Conservation (phyloP, 2,888 invertebrate species). For the Drosophila paramelanica region DNA sequence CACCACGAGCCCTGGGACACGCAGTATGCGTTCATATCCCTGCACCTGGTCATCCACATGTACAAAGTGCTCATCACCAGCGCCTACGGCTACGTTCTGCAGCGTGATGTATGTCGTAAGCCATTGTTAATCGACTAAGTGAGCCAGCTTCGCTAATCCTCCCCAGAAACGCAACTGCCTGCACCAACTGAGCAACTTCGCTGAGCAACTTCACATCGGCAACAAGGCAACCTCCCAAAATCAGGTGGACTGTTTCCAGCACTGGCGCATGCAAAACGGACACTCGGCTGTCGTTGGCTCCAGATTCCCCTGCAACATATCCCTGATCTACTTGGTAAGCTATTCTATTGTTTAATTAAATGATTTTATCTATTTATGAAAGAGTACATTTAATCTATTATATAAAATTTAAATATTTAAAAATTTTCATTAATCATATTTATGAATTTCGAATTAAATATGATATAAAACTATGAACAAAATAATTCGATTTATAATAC, state of each 20-base stretch:
- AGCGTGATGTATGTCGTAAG: conserved; percentile 70
- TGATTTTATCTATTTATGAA: not conserved
- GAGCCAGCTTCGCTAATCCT: not conserved
- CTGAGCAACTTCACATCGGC: conserved; percentile 34
- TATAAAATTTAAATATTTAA: no score
- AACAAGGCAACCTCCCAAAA: conserved; percentile 15
- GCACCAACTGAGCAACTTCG: conserved; percentile 58
- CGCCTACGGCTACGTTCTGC: conserved; percentile 67
- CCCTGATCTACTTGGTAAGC: conserved; percentile 72
- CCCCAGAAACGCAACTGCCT: conserved; percentile 70
- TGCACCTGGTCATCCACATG: conserved; percentile 69
- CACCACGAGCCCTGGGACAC: conserved; percentile 38
- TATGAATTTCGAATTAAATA: no score
- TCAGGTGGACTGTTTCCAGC: conserved; percentile 52
- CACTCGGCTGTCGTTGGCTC: conserved; percentile 70
- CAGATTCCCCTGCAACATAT: conserved; percentile 58
- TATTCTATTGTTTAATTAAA: no score
- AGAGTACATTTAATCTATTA: no score
- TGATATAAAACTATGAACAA: no score
- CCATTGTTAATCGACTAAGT: no score
- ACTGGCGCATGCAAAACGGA: conserved; percentile 72
- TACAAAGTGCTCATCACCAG: conserved; percentile 75
- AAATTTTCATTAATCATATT: no score
- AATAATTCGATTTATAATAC: no score
- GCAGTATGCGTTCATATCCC: conserved; percentile 64